phyloP scores from a whole-genome alignment of 2,888 invertebrate genomes.

The Parelbella ahira region DNA sequence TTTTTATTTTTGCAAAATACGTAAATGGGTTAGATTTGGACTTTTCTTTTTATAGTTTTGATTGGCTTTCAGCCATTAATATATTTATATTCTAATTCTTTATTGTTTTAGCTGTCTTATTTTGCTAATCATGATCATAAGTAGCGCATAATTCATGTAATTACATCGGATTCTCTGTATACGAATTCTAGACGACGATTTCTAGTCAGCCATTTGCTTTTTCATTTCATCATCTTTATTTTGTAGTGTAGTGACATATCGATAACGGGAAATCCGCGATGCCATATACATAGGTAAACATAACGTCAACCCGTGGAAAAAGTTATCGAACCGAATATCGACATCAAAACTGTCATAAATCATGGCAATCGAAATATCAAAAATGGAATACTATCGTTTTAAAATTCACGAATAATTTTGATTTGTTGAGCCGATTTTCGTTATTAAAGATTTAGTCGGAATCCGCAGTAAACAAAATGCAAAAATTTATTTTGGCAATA shows the following conservation, averaged over 20 bases:
- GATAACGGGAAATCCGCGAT: slow-evolving; percentile 14
- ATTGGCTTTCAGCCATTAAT: slow-evolving; percentile 58
- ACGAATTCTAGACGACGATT: slow-evolving; percentile 68
- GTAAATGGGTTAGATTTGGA: slow-evolving; percentile 56
- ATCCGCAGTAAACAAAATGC: too few species aligned
- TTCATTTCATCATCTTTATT: slow-evolving; percentile 50
- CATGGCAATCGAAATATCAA: too few species aligned
- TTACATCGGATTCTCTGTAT: slow-evolving; percentile 78
- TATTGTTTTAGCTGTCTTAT: slow-evolving; percentile 67
- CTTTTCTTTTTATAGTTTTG: slow-evolving; percentile 48
- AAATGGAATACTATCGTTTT: too few species aligned
- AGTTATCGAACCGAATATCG: too few species aligned
- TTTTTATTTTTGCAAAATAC: slow-evolving; percentile 54
- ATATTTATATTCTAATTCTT: slow-evolving; percentile 56
- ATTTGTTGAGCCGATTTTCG: too few species aligned
- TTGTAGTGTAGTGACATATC: slow-evolving; percentile 21
- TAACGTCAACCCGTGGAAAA: too few species aligned
- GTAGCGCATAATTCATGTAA: slow-evolving; percentile 82
- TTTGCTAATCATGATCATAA: slow-evolving; percentile 80
- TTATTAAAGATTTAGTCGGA: too few species aligned
- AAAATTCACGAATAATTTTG: too few species aligned
- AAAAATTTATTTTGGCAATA: too few species aligned
- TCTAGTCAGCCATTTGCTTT: slow-evolving; percentile 80
- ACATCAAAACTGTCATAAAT: too few species aligned
- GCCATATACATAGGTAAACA: too few species aligned